Percentiles rank a stretch among this genome's conserved stretches.
Conservation (phyloP, 2,113 vertebrate species). For the Dolichallabes microphthalmus region DNA sequence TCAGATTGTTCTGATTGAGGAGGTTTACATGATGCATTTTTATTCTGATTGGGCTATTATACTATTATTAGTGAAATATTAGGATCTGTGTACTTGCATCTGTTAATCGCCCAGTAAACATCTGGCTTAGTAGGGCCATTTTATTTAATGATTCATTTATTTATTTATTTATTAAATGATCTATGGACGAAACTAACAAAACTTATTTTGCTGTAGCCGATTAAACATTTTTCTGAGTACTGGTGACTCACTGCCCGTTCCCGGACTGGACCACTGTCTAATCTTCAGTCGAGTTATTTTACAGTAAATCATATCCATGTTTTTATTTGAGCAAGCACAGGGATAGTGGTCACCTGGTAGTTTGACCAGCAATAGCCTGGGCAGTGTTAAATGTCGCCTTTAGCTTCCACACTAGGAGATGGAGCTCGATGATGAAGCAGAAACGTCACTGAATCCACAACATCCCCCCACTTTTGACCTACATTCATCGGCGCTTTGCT, state of each 20-base stretch:
- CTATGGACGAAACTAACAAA: background rate
- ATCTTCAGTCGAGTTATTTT: background rate
- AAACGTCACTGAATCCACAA: background rate
- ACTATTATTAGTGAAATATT: too few species aligned
- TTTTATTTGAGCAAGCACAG: background rate
- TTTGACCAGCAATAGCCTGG: background rate
- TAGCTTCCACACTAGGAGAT: background rate
- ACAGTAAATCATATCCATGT: background rate
- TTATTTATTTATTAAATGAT: background rate
- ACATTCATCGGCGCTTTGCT: slow-evolving; percentile 27
- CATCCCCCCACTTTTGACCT: slow-evolving; percentile 24
- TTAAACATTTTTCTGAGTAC: background rate
- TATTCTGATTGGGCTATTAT: too few species aligned
- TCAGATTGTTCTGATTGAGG: too few species aligned
- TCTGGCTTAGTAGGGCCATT: background rate
- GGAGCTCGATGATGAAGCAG: background rate
- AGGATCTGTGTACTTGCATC: too few species aligned
- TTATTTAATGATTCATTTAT: background rate
- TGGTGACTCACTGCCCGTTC: background rate
- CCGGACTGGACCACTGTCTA: background rate
- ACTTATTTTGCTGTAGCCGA: background rate
- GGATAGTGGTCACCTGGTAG: background rate
- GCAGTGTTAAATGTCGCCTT: background rate
- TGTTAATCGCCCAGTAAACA: background rate
- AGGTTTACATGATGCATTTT: too few species aligned